phyloP scores from a whole-genome alignment of 2,888 invertebrate genomes.

The Diogma glabrata region DNA sequence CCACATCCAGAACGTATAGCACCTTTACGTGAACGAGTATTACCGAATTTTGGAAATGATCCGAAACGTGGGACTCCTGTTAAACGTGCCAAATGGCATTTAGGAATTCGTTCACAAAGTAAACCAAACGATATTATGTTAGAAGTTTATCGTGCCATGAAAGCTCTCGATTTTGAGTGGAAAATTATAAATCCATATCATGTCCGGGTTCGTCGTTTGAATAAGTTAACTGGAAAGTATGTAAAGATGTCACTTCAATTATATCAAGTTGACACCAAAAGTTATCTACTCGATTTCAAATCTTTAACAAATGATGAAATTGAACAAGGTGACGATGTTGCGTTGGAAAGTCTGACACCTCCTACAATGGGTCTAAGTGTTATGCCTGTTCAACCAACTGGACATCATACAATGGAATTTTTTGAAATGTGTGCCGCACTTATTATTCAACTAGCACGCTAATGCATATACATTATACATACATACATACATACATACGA shows the following conservation, averaged over 20 bases:
- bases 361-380: conserved; percentile 22
- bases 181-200: conserved; percentile 96
- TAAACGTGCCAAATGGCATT: conserved; percentile 96
- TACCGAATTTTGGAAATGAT: conserved; percentile 33
- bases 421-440: conserved; percentile 99
- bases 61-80: conserved; percentile 57
- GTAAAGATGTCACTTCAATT: conserved; percentile 98
- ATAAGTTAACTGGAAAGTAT: conserved; percentile 67
- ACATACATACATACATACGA: too few relatives aligned
- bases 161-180: conserved; percentile 97
- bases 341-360: conserved; percentile 36
- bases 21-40: conserved; percentile 45
- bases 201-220: conserved; percentile 86
- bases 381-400: conserved; percentile 40
- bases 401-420: conserved; percentile 98
- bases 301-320: conserved; percentile 72
- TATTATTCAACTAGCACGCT: conserved; percentile 95
- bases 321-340: conserved; percentile 39
- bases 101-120: conserved; percentile 97
- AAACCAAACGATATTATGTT: conserved; percentile 99
- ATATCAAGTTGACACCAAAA: conserved; percentile 98
- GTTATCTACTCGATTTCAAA: conserved; percentile 95
- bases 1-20: conserved; percentile 93
- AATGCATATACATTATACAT: too few relatives aligned
- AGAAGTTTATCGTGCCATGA: conserved; percentile 99